Evolutionary conservation across 2,888 invertebrate species (phyloP).

Genomic region (Papilio protenor): DNA sequence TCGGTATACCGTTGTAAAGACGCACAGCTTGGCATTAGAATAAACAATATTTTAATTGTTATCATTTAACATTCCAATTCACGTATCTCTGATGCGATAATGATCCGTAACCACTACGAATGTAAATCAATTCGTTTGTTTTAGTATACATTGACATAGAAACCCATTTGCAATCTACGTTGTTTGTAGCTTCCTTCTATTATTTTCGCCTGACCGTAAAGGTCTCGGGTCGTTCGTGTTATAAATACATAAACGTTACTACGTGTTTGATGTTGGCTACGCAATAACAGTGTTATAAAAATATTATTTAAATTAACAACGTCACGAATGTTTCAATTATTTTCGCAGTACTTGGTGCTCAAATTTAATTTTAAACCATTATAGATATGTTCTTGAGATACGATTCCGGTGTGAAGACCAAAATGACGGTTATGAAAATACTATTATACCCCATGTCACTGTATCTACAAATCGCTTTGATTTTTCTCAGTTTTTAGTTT

Average conservation of each 20-base stretch:
- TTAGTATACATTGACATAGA: slow-evolving; percentile 60
- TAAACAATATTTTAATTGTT: slow-evolving; percentile 23
- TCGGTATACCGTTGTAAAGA: slow-evolving; percentile 18
- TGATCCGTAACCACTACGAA: slow-evolving; percentile 53
- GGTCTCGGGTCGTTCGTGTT: slow-evolving; percentile 4
- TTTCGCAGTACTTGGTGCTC: neutral
- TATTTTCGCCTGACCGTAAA: slow-evolving; percentile 43
- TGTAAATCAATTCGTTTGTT: slow-evolving; percentile 58
- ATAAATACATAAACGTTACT: slow-evolving; percentile 35
- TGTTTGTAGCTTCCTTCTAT: slow-evolving; percentile 52
- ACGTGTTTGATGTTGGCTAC: slow-evolving; percentile 18
- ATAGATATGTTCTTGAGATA: neutral
- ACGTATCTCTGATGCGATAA: slow-evolving; percentile 25
- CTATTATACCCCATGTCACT: neutral
- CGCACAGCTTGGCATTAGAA: slow-evolving; percentile 17
- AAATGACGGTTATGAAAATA: neutral
- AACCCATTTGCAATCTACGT: slow-evolving; percentile 54
- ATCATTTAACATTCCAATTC: slow-evolving; percentile 33
- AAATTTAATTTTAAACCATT: neutral
- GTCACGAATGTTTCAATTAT: neutral
- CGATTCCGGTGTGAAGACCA: neutral
- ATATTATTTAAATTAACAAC: neutral
- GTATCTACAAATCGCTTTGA: too few species aligned
- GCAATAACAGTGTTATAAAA: slow-evolving; percentile 1
- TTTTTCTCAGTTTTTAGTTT: too few species aligned